Conservation (phyloP, 2,113 vertebrate species). For the Trogon surrucura region DNA sequence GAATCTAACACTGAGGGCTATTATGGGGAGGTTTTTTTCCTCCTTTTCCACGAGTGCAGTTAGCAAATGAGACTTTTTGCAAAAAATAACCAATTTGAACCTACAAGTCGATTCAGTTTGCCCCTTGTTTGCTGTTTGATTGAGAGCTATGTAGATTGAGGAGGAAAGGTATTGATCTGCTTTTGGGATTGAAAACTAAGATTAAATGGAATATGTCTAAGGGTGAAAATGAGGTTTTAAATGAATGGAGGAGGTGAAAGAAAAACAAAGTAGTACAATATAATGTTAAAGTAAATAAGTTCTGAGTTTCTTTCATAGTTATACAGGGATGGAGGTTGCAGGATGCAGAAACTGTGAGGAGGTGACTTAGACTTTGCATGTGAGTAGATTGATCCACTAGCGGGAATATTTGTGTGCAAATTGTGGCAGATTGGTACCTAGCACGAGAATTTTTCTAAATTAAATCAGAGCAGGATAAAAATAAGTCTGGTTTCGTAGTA, state of each 20-base stretch:
- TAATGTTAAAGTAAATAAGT: neutral
- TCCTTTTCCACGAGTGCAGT: neutral
- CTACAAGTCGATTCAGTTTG: conserved; percentile 34
- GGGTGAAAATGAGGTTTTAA: conserved; percentile 39
- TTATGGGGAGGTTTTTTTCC: neutral
- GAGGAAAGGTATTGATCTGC: conserved; percentile 34
- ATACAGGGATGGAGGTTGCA: neutral
- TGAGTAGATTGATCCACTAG: neutral
- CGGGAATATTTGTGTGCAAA: neutral
- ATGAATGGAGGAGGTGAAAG: neutral
- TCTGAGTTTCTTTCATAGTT: neutral
- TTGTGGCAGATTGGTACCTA: neutral
- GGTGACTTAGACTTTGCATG: neutral
- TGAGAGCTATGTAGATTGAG: conserved; percentile 48
- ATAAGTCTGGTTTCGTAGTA: neutral
- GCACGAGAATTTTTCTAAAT: neutral
- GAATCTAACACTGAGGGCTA: neutral
- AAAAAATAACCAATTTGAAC: conserved; percentile 1
- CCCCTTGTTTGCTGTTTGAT: conserved; percentile 63
- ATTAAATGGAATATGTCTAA: conserved; percentile 34
- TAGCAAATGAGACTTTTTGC: conserved; percentile 15
- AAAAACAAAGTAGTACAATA: neutral
- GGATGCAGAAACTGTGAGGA: neutral
- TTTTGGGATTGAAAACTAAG: conserved; percentile 47
- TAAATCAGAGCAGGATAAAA: neutral